Evolutionary conservation across 1,140 invertebrate genomes (phyloP).

Genomic region (Pseudoatta argentina): DNA sequence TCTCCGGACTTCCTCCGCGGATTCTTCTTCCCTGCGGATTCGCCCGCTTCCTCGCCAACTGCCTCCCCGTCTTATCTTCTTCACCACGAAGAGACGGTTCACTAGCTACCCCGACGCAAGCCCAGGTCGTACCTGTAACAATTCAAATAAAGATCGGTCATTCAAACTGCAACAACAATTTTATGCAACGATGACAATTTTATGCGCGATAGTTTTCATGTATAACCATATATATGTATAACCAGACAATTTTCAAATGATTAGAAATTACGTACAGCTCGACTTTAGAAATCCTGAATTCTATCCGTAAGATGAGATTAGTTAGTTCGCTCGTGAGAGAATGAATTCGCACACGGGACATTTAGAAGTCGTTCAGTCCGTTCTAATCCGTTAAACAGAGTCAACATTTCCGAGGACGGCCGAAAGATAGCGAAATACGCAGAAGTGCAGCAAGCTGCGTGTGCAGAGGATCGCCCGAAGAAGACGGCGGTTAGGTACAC

Average conservation of each 20-base stretch:
- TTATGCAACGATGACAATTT: neutral
- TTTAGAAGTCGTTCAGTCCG: conserved; percentile 72
- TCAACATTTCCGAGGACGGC: conserved; percentile 66
- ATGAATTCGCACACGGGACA: conserved; percentile 60
- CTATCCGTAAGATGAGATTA: conserved; percentile 12
- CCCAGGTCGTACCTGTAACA: conserved; percentile 85
- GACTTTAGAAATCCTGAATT: neutral
- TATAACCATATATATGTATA: neutral
- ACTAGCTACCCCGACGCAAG: conserved; percentile 84
- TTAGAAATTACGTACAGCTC: neutral
- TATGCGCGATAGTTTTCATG: neutral
- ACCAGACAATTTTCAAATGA: too few species aligned
- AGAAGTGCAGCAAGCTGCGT: conserved; percentile 83
- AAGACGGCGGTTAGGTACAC: conserved; percentile 70
- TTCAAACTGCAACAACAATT: neutral
- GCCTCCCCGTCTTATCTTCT: conserved; percentile 62
- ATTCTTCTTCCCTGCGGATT: conserved; percentile 70
- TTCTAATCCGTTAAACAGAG: conserved; percentile 82
- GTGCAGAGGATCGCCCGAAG: conserved; percentile 76
- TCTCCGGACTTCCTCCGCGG: conserved; percentile 75
- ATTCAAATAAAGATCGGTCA: neutral
- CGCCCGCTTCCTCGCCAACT: conserved; percentile 67
- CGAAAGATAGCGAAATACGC: conserved; percentile 79
- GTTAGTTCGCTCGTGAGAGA: conserved; percentile 5
- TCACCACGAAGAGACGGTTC: conserved; percentile 77